Evolutionary conservation across 2,797 vertebrate genomes (phyloP).

Genomic region (Platyrinchus mystaceus): DNA sequence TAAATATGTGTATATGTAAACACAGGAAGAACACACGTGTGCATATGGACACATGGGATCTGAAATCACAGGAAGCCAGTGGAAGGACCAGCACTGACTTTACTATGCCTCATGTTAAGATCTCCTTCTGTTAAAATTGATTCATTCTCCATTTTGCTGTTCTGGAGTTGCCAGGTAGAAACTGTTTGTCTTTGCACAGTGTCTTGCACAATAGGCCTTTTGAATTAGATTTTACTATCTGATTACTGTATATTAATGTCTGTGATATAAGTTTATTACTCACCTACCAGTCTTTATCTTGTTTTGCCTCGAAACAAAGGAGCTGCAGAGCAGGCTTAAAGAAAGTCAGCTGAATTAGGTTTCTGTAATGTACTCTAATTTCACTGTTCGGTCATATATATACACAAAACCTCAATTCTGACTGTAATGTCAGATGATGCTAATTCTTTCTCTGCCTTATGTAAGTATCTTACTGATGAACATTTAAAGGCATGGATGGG

Average conservation of each 20-base stretch:
- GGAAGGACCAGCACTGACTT: background rate
- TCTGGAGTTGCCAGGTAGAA: background rate
- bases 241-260: background rate
- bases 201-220: constrained; percentile 7
- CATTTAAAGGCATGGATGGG: background rate
- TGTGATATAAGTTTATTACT: constrained; percentile 2
- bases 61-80: background rate
- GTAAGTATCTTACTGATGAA: background rate
- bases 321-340: background rate
- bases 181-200: background rate
- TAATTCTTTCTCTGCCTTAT: background rate
- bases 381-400: background rate
- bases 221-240: background rate
- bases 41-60: background rate
- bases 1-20: background rate
- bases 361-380: background rate
- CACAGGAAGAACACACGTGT: background rate
- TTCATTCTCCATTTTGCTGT: background rate
- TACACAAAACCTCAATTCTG: background rate
- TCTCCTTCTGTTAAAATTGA: background rate
- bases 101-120: background rate
- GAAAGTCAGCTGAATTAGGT: background rate
- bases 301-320: background rate
- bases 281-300: constrained; percentile 15
- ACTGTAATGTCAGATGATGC: background rate